Base-by-base conservation (phyloP, 2,888 invertebrate genomes). In the Falcaria lacertinaria region DNA sequence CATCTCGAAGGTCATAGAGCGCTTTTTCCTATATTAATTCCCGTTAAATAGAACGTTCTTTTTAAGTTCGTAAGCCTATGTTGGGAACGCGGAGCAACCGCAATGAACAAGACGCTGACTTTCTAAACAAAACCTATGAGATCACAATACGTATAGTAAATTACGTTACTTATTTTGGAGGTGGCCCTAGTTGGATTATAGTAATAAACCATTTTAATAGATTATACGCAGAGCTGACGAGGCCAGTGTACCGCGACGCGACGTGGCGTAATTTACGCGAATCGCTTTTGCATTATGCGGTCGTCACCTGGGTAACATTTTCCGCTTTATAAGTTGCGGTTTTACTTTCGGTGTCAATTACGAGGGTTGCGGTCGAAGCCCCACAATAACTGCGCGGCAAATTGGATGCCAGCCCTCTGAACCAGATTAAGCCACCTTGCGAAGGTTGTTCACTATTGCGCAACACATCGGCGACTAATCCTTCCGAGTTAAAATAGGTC, bases 101-200 rank as follows among this genome's bases (percentile, higher is more conserved):
- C 83, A 78, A 79, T 65, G 73, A 78, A 86, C 86, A 85, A 87
- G 84, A 84, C 84, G 85, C 78, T 85, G 80, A 86, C 87, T 87
- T 87, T 88, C 86, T 85, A 85, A 87, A 85, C 83, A 82, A 80
- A 83, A 83, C 77, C 83, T 82, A 82, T 82, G 78, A 83, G 77
- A 73, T 61, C 56, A 68, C 61, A 72, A 76, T 80, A 69, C 70
- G 69, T 68, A 67, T 70, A 71, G 77, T 77, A 74, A 81, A 81
- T 84, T 81, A 81, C 74, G 72, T 80, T 80, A 81, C 79, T 84
- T 80, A 84, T 84, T 84, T 83, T 81, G 75, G 70, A 74, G 70
- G 58, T 71, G 58, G 71, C 68, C 66, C 64, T 57, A 61, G 50
- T 58, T 51, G 73, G 61, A 74, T 71, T 65, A 79, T 78, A 76